Evolutionary conservation across 2,113 vertebrate species (phyloP).

Genomic region (Corvus moneduloides): DNA sequence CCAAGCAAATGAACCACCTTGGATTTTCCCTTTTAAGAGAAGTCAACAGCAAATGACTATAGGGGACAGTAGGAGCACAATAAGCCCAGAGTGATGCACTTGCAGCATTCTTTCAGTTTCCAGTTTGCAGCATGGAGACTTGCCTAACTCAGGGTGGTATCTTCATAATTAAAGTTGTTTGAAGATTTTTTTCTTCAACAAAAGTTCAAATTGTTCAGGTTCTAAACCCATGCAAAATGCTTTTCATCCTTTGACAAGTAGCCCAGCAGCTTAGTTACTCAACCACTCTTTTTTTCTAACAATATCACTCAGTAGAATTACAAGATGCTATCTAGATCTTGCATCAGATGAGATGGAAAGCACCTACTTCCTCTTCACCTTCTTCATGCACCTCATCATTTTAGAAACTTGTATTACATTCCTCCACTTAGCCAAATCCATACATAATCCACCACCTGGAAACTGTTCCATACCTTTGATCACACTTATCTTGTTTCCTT

Average conservation of each 20-base stretch:
- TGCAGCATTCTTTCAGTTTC: not conserved
- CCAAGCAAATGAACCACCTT: not conserved
- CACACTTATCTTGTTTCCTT: not conserved
- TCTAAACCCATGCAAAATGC: not conserved
- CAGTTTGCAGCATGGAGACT: not conserved
- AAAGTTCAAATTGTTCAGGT: not conserved
- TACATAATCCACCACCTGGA: not conserved
- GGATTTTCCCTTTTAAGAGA: not conserved
- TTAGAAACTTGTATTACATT: not conserved
- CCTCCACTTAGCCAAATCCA: not conserved
- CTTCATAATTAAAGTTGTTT: not conserved
- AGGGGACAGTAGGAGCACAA: not conserved
- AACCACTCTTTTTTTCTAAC: not conserved
- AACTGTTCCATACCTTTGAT: not conserved
- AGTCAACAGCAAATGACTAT: not conserved
- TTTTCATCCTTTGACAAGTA: not conserved
- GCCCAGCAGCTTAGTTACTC: not conserved
- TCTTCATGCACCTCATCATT: not conserved
- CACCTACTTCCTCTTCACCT: not conserved
- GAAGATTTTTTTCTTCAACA: not conserved
- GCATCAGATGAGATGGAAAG: not conserved
- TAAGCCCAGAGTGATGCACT: not conserved
- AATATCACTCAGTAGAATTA: not conserved
- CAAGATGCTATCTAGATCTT: not conserved
- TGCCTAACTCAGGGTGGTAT: not conserved